Percentiles rank a stretch among this genome's conserved stretches.
Evolutionary conservation across 2,113 vertebrate species (phyloP).

Genomic region (Neolamprologus hecqui): DNA sequence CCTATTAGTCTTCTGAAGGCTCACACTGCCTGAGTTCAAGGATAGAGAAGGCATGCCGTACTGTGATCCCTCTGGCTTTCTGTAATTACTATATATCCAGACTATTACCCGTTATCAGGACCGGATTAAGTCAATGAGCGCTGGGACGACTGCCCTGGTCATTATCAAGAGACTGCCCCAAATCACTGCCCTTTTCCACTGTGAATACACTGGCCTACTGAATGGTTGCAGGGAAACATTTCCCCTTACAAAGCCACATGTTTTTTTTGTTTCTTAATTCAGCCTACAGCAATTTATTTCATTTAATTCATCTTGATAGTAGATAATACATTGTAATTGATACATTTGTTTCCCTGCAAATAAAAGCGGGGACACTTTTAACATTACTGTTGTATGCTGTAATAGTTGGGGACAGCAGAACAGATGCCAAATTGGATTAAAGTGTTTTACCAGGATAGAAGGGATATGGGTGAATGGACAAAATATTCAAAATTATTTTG

Average conservation of each 20-base stretch:
- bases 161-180: conserved; percentile 20
- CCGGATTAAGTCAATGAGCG: conserved; percentile 63
- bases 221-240: conserved; percentile 16
- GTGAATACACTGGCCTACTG: background rate
- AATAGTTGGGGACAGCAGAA: background rate
- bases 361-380: background rate
- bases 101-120: conserved; percentile 62
- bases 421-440: background rate
- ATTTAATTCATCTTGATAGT: background rate
- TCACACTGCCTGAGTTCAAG: conserved; percentile 36
- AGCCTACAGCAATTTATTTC: background rate
- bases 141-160: conserved; percentile 48
- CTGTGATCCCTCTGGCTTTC: conserved; percentile 40
- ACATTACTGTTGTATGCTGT: background rate
- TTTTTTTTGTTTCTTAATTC: conserved; percentile 7
- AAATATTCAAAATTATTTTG: background rate
- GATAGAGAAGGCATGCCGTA: conserved; percentile 24
- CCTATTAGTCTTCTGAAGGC: conserved; percentile 5
- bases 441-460: background rate
- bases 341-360: background rate
- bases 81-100: conserved; percentile 63
- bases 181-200: conserved; percentile 28
- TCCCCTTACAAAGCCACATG: background rate
- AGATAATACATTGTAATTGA: conserved; percentile 6
- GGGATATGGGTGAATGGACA: background rate